Conservation (phyloP, 2,888 invertebrate species). For the Antheraea yamamai region DNA sequence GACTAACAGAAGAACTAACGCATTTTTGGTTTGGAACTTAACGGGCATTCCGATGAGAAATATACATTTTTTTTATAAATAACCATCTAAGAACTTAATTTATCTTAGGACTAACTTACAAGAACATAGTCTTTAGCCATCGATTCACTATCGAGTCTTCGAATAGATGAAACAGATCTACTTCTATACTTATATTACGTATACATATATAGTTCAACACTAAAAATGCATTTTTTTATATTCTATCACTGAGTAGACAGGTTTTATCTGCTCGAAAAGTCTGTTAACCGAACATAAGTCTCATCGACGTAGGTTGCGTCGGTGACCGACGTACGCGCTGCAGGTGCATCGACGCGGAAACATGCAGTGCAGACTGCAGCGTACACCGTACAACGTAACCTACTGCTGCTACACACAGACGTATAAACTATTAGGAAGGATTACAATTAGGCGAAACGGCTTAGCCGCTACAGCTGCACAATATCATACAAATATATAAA, state of each 20-base stretch:
- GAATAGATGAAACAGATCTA: slow-evolving; percentile 82
- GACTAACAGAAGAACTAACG: slow-evolving; percentile 56
- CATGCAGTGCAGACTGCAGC: not conserved
- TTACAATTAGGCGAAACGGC: slow-evolving; percentile 71
- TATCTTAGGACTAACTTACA: slow-evolving; percentile 68
- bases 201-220: slow-evolving; percentile 77
- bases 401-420: slow-evolving; percentile 40
- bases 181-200: slow-evolving; percentile 70
- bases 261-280: slow-evolving; percentile 81
- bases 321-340: slow-evolving; percentile 19
- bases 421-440: slow-evolving; percentile 76
- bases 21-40: slow-evolving; percentile 75
- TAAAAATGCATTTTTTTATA: slow-evolving; percentile 79
- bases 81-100: slow-evolving; percentile 73
- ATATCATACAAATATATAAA: slow-evolving; percentile 66
- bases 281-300: slow-evolving; percentile 71
- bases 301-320: slow-evolving; percentile 39
- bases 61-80: slow-evolving; percentile 76
- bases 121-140: slow-evolving; percentile 79
- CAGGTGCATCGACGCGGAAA: slow-evolving; percentile 21
- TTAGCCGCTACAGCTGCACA: slow-evolving; percentile 77
- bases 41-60: slow-evolving; percentile 73
- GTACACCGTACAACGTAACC: slow-evolving; percentile 26
- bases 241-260: slow-evolving; percentile 79
- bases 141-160: slow-evolving; percentile 77